Evolutionary conservation across 2,113 vertebrate species (phyloP), one percentile per base, ranked within the genome.

Genomic region (Pterocles burchelli): DNA sequence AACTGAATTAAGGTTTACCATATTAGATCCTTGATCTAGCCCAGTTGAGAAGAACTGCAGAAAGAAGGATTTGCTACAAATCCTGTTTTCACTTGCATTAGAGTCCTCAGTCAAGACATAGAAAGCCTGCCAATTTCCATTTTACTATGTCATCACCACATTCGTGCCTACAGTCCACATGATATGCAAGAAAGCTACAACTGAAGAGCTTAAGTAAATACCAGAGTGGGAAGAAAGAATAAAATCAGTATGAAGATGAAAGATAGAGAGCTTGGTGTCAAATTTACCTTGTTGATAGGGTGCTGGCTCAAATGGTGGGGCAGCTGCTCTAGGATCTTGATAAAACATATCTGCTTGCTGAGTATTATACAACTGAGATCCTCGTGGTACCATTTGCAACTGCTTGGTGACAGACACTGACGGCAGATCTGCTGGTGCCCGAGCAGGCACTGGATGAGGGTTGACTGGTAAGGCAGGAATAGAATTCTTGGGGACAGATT

Each of bases 261-360:
- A 58, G n/a, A 79, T 2, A 22, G 10, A 70, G 59, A 82, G 29
- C 12, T 43, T 45, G 8, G 29, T 41, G 33, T 57, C 57, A 67
- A 38, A 26, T 58, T 93, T 96, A 99, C 99, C 98, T 98, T 99
- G 95, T 31, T 98, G 97, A 94, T 99, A 99, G 33, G 98, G 98
- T 4, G 98, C 95, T 87, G 98, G 96, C n/a, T 99, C 99, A 96
- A 99, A 99, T 1, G 98, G 98, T 45, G 99, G 98, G 28, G 98
- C 98, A 79, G 98, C 97, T 41, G 98, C 98, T 71, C 99, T 98
- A 65, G 98, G 95, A 59, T 99, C 99, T 7, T 97, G 97, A 82
- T 99, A 99, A 96, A 99, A 99, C 74, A 99, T 97, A 84, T 99
- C 99, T 43, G 98, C 85, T 81, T 98, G 98, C 41, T 98, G 99